phyloP scores from a whole-genome alignment of 37 sponge, comb jelly and placozoan genomes.

The Theonella swinhoei region DNA sequence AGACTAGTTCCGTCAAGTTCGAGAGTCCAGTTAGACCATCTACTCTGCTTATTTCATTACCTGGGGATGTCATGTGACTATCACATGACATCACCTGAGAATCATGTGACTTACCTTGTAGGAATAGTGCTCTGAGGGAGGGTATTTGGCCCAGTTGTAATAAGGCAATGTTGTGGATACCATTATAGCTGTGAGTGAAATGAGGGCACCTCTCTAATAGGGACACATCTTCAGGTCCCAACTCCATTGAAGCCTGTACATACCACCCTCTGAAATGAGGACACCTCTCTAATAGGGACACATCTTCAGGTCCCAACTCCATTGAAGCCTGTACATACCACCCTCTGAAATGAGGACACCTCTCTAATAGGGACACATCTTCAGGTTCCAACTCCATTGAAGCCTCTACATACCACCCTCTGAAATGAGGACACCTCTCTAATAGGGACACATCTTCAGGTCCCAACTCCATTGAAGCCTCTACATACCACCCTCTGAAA shows the following conservation, averaged over 20 bases:
- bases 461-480: too few species aligned
- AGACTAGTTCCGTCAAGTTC: slow-evolving; percentile 83
- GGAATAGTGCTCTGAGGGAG: slow-evolving; percentile 89
- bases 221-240: too few species aligned
- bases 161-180: slow-evolving; percentile 67
- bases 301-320: too few species aligned
- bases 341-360: neutral
- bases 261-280: slow-evolving; percentile 8
- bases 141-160: slow-evolving; percentile 80
- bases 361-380: too few species aligned
- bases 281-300: neutral
- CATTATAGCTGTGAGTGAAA: slow-evolving; percentile 70
- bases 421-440: too few species aligned
- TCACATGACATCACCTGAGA: neutral
- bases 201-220: neutral
- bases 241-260: too few species aligned
- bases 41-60: slow-evolving; percentile 80
- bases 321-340: too few species aligned
- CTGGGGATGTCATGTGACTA: slow-evolving; percentile 28
- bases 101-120: slow-evolving; percentile 92
- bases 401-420: too few species aligned
- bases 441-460: too few species aligned
- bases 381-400: too few species aligned
- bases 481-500: too few species aligned
- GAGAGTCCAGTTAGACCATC: slow-evolving; percentile 81